Conservation (phyloP, 2,113 vertebrate genomes). For the Aphyosemion australe region DNA sequence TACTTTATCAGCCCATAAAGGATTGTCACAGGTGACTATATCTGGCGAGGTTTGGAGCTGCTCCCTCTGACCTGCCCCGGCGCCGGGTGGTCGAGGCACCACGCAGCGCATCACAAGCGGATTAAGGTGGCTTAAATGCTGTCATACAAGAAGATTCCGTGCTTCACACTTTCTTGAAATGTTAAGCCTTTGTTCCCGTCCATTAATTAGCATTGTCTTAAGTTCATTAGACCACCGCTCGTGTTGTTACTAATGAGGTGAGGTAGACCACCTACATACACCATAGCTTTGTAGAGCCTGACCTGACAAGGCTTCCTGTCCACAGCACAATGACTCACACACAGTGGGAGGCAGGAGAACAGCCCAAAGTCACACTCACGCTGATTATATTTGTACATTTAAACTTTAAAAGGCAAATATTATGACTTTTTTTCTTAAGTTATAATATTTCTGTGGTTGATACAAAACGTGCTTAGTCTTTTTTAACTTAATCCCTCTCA, state of each 20-base stretch:
- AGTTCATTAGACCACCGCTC: constrained; percentile 91
- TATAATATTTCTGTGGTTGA: too few relatives aligned
- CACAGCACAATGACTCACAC: constrained; percentile 72
- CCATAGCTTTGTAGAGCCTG: constrained; percentile 83
- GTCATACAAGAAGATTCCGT: constrained; percentile 82
- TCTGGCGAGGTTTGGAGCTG: constrained; percentile 87
- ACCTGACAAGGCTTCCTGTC: constrained; percentile 85
- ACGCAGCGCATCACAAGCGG: constrained; percentile 76
- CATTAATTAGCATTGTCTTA: constrained; percentile 99
- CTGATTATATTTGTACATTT: too few relatives aligned
- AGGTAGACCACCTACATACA: constrained; percentile 83
- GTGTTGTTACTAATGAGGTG: constrained; percentile 83
- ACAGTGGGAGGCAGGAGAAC: constrained; percentile 31
- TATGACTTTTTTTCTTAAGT: too few relatives aligned
- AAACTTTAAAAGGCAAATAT: too few relatives aligned
- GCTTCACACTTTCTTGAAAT: constrained; percentile 76
- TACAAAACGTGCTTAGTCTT: too few relatives aligned
- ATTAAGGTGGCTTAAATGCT: constrained; percentile 85
- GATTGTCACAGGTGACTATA: constrained; percentile 90
- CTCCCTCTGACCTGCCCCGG: constrained; percentile 81
- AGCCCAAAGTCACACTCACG: background rate
- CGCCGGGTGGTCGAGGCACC: constrained; percentile 60
- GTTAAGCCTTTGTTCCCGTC: constrained; percentile 91
- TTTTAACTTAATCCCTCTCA: too few relatives aligned
- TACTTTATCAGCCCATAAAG: constrained; percentile 89